Base-by-base conservation (phyloP, 2,888 invertebrate species). In the Teinopalpus imperialis region DNA sequence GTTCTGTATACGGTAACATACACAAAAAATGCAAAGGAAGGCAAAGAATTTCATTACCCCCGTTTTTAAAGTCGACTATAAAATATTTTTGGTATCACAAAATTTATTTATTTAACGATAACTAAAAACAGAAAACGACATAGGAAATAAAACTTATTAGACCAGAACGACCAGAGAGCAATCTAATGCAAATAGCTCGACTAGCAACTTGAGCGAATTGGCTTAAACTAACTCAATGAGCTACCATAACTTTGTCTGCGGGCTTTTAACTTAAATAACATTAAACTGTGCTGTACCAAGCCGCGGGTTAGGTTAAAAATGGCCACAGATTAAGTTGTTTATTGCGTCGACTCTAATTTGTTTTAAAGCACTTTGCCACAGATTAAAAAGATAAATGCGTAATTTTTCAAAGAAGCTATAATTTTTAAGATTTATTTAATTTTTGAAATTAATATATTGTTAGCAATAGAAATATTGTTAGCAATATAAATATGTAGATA, bases 311-410 rank as follows among this genome's bases (percentile, higher is more conserved):
- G 29, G 31, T 36, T 36, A 23, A 14, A 41, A 37, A 37, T 37
- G 30, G 18, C 18, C 30, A 10, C 30, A 31, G 31, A 44, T 44
- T 44, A 45, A 45, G 21, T 39, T 26, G 45, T 45, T 45, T 39
- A 45, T 39, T 27, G 32, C 45, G 39, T 32, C 26, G 13, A 18
- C 32, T 39, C 31, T 26, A 39, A 32, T 39, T 39, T 39, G 20
- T 24, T 39, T 39, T 32, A 39, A 32, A 32, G 27, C 39, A 20
- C 10, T 32, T 32, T 12, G 36, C 31, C 18, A 39, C 31, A 39
- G 24, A 32, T 44, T 39, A 39, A 44, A 39, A 44, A 31, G 31
- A 44, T 37, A 32, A 26, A 13, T 23, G 24, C n/a, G 8, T 34
- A 9, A 14, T 35, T 34, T 21, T 27, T 27, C 1, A 32, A 30